Evolutionary conservation across 2,797 vertebrate genomes (phyloP).

Genomic region (Babyrousa celebensis): DNA sequence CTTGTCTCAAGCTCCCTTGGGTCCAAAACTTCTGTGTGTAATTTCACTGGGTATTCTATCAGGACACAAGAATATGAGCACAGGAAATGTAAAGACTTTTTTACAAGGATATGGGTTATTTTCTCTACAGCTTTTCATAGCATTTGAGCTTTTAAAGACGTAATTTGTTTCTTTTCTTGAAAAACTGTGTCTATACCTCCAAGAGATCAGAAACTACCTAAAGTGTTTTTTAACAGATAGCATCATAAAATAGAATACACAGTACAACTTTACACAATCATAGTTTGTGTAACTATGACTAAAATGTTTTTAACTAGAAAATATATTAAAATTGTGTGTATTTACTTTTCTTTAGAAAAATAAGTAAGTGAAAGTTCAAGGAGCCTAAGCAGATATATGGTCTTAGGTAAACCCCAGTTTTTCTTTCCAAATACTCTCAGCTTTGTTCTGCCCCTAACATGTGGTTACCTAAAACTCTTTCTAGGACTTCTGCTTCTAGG

Average conservation of each 20-base stretch:
- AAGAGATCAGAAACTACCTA: conserved; percentile 35
- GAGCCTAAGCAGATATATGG: too few species aligned
- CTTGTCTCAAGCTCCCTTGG: neutral
- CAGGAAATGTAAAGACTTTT: neutral
- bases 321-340: neutral
- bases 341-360: neutral
- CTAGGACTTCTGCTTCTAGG: neutral
- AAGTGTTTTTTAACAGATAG: neutral
- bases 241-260: neutral
- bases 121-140: neutral
- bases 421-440: neutral
- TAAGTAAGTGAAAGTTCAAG: neutral
- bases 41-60: neutral
- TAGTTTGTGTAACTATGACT: neutral
- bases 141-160: neutral
- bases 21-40: neutral
- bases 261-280: neutral
- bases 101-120: neutral
- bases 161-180: conserved; percentile 8
- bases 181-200: neutral
- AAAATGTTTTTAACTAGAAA: neutral
- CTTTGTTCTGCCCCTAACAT: neutral
- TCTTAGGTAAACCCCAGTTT: neutral
- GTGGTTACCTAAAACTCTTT: neutral
- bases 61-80: neutral